phyloP scores from a whole-genome alignment of 2,888 invertebrate genomes.

The Drosophila parthenogenetica region DNA sequence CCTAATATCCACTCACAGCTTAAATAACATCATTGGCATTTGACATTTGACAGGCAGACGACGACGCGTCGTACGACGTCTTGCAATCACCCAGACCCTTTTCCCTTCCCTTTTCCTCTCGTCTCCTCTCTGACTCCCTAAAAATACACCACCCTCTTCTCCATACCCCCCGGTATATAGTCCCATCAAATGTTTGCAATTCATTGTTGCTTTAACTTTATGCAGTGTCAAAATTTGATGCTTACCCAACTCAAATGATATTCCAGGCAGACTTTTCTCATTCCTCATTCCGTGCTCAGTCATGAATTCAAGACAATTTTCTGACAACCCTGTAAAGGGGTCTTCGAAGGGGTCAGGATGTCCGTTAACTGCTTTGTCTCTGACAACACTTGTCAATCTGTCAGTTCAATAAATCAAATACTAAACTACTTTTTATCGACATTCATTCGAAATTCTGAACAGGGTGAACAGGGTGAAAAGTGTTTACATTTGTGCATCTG shows the following conservation, averaged over 20 bases:
- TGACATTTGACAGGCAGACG: slow-evolving; percentile 71
- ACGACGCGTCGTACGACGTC: slow-evolving; percentile 39
- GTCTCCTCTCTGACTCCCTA: neutral
- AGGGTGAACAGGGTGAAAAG: neutral
- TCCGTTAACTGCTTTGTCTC: slow-evolving; percentile 39
- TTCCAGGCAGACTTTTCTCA: neutral
- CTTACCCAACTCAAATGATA: slow-evolving; percentile 50
- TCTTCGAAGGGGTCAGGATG: slow-evolving; percentile 40
- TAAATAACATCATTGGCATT: slow-evolving; percentile 67
- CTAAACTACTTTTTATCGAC: slow-evolving; percentile 1
- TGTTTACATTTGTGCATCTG: neutral
- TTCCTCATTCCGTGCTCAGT: slow-evolving; percentile 20
- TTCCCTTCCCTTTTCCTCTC: neutral
- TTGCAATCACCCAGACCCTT: slow-evolving; percentile 5
- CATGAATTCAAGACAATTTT: slow-evolving; percentile 15
- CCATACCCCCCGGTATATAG: neutral
- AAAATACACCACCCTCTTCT: neutral
- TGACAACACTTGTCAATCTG: slow-evolving; percentile 31
- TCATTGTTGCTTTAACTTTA: slow-evolving; percentile 47
- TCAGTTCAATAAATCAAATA: slow-evolving; percentile 5
- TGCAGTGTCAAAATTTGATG: slow-evolving; percentile 56
- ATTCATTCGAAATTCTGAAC: neutral
- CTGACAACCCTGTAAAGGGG: slow-evolving; percentile 17
- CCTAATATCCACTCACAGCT: slow-evolving; percentile 31
- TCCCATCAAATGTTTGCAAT: neutral